phyloP scores from a whole-genome alignment of 1,140 invertebrate genomes.

The Macrosteles quadrilineatus region DNA sequence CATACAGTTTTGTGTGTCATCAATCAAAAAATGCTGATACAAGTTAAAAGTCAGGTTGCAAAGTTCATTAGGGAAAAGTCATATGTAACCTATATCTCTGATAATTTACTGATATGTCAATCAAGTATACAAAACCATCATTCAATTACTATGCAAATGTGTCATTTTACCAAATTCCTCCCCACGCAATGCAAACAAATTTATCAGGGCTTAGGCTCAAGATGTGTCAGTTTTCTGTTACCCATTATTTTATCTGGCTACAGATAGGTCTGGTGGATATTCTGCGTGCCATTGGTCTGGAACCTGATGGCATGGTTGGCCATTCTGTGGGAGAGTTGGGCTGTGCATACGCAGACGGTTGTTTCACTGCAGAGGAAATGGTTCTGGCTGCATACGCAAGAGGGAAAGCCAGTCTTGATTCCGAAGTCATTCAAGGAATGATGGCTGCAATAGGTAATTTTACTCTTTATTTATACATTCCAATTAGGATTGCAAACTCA shows the following conservation, averaged over 20 bases:
- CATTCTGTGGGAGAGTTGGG: constrained; percentile 69
- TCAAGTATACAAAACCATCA: too few relatives aligned
- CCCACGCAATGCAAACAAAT: too few relatives aligned
- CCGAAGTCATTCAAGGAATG: constrained; percentile 55
- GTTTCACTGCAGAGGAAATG: constrained; percentile 64
- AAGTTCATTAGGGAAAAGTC: too few relatives aligned
- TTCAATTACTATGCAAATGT: too few relatives aligned
- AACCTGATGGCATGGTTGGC: constrained; percentile 67
- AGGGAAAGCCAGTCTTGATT: constrained; percentile 61
- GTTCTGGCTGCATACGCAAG: constrained; percentile 64
- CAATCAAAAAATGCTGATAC: too few relatives aligned
- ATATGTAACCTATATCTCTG: too few relatives aligned
- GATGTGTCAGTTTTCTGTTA: too few relatives aligned
- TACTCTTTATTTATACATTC: not conserved
- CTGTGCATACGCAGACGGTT: constrained; percentile 73
- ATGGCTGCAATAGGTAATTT: constrained; percentile 59
- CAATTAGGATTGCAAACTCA: not conserved
- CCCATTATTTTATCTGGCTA: not conserved
- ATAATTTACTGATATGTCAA: too few relatives aligned
- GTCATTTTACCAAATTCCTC: too few relatives aligned
- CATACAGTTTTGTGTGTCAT: too few relatives aligned
- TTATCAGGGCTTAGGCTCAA: too few relatives aligned
- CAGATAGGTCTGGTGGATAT: constrained; percentile 75
- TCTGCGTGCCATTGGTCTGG: constrained; percentile 58
- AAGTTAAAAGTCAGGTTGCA: too few relatives aligned